Base-by-base conservation (phyloP, 1,140 invertebrate species). In the Tetraneura akinire region DNA sequence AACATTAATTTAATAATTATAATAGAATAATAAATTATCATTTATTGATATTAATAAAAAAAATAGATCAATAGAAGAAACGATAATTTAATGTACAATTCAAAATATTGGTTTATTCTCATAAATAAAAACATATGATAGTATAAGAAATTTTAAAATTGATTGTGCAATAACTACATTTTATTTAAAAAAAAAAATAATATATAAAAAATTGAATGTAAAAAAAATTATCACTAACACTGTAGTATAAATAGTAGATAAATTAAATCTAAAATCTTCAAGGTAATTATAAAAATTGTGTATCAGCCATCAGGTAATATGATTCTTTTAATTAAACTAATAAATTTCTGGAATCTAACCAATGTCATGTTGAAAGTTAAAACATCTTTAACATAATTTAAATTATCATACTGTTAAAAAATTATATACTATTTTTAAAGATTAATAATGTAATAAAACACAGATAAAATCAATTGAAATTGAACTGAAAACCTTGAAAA, bases 401-500 rank as follows among this genome's bases (percentile, higher is more conserved):
- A 49, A 70, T 70, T 49, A 70, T 23, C 13, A 26, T 42, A 70
- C 18, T 47, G 13, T 1, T n/a, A 70, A 70, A 26, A 49, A 66
- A 66, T 53, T 9, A 37, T 37, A 53, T 26, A 47, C 23, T 70
- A 18, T 47, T 70, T 57, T 26, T 70, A 70, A 18, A 70, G 42
- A 70, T 70, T 26, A 70, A 47, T 47, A 47, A 49, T 4, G 32
- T 37, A 70, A 49, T 47, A 70, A 70, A 70, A 70, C 8, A 70
- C 21, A 70, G 66, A 49, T 70, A 70, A 70, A 47, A 49, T 47
- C 23, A 49, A 47, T 70, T 70, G 64, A 66, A 49, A 47, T 70
- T 70, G 64, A 66, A 66, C 64, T 70, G 21, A 70, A 70, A 70
- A 70, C 66, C 66, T 70, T 70, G 37, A 70, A 47, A 13, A 47